Evolutionary conservation across 2,888 invertebrate species (phyloP).

Genomic region (Trissolcus brochymenae): DNA sequence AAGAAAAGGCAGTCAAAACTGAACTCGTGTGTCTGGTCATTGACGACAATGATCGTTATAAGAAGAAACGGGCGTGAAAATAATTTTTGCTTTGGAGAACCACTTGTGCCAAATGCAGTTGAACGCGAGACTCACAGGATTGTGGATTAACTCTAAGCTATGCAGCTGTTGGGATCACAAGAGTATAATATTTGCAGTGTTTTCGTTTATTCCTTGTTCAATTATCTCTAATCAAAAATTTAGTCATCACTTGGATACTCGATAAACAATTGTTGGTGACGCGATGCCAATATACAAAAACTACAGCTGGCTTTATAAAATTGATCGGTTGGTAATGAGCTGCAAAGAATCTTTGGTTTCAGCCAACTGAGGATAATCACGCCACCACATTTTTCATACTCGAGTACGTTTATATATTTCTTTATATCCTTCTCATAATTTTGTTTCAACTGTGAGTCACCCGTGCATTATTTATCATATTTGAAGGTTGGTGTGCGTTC

Average conservation of each 20-base stretch:
- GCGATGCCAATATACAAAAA: constrained; percentile 15
- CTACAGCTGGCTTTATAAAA: constrained; percentile 8
- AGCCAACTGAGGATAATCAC: constrained; percentile 3
- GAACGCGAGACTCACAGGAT: constrained; percentile 42
- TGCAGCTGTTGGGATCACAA: constrained; percentile 35
- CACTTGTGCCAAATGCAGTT: constrained; percentile 54
- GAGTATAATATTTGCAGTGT: background rate
- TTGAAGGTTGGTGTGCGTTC: constrained; percentile 41
- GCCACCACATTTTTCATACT: constrained; percentile 9
- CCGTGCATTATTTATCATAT: background rate
- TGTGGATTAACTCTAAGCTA: constrained; percentile 30
- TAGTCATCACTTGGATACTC: constrained; percentile 18
- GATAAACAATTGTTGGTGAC: constrained; percentile 12
- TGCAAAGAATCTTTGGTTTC: constrained; percentile 1
- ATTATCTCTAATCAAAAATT: constrained; percentile 2
- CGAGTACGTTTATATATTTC: no score
- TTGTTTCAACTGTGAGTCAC: no score
- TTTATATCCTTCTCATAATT: no score
- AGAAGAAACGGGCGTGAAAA: constrained; percentile 23
- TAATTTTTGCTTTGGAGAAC: constrained; percentile 18
- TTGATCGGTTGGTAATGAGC: constrained; percentile 4
- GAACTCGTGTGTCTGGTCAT: constrained; percentile 41
- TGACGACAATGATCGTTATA: constrained; percentile 15
- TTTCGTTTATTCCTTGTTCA: constrained; percentile 3
- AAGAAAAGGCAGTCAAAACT: constrained; percentile 55